phyloP scores from a whole-genome alignment of 2,113 vertebrate genomes.

The Thalassoma bifasciatum region DNA sequence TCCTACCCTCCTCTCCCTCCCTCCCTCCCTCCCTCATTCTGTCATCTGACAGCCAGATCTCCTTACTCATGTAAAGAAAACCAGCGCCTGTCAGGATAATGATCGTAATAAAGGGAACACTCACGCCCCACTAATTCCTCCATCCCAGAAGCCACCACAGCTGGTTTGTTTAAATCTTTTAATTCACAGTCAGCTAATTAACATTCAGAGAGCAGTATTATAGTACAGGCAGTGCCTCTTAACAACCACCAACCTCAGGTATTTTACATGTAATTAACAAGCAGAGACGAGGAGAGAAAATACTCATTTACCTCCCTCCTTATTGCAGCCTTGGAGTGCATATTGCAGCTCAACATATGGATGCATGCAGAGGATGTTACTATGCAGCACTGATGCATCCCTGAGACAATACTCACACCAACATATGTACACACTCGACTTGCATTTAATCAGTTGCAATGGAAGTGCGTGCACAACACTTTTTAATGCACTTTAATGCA shows the following conservation, averaged over 20 bases:
- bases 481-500: constrained; percentile 70
- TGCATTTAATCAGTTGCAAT: constrained; percentile 70
- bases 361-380: constrained; percentile 42
- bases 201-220: constrained; percentile 77
- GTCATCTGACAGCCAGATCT: constrained; percentile 63
- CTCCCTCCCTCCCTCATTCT: neutral
- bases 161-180: constrained; percentile 83
- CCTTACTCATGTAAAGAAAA: constrained; percentile 74
- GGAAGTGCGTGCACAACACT: constrained; percentile 62
- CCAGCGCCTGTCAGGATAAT: constrained; percentile 82
- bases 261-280: constrained; percentile 81
- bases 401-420: constrained; percentile 57
- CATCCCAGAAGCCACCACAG: constrained; percentile 81
- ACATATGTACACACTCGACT: constrained; percentile 40
- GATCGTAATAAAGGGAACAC: constrained; percentile 81
- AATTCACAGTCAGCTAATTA: constrained; percentile 84
- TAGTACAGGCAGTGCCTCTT: constrained; percentile 69
- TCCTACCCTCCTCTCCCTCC: neutral
- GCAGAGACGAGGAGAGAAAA: constrained; percentile 55
- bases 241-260: constrained; percentile 75
- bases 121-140: constrained; percentile 85
- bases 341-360: constrained; percentile 43
- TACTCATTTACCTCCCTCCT: constrained; percentile 57
- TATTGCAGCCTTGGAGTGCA: constrained; percentile 48
- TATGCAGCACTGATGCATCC: constrained; percentile 63